These are phyloP conservation scores for Falco punctatus DNA, from an alignment of 2,113 vertebrate species.

Conservation along the genomic window DNA sequence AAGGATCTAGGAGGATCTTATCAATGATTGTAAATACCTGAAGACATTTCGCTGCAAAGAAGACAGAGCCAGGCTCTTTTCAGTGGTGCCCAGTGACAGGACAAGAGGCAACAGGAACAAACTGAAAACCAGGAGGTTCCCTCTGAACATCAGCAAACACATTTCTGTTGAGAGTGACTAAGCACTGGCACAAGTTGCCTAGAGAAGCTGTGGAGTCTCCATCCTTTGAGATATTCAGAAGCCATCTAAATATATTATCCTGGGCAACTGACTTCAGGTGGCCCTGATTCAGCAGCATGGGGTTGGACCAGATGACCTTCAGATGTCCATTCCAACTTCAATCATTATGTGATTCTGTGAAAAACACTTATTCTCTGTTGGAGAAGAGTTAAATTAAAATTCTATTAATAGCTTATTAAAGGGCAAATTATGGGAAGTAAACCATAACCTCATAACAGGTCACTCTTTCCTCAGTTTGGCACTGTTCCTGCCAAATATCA, in stretches of 20 bases:
- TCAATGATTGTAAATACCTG: neutral
- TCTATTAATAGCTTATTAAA: neutral
- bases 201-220: neutral
- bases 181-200: neutral
- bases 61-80: neutral
- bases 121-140: neutral
- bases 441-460: neutral
- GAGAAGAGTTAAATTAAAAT: neutral
- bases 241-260: no score
- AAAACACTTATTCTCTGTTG: neutral
- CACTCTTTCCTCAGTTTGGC: neutral
- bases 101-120: neutral
- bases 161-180: neutral
- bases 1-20: neutral
- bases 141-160: neutral
- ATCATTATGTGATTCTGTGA: neutral
- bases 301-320: neutral
- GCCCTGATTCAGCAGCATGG: rapidly evolving
- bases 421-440: neutral
- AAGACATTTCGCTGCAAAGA: neutral
- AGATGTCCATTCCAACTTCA: neutral
- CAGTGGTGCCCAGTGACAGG: neutral
- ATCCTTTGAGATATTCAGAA: neutral
- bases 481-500: neutral
- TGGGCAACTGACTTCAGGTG: neutral